phyloP scores from a whole-genome alignment of 2,888 invertebrate species.

The Lymantria dispar region DNA sequence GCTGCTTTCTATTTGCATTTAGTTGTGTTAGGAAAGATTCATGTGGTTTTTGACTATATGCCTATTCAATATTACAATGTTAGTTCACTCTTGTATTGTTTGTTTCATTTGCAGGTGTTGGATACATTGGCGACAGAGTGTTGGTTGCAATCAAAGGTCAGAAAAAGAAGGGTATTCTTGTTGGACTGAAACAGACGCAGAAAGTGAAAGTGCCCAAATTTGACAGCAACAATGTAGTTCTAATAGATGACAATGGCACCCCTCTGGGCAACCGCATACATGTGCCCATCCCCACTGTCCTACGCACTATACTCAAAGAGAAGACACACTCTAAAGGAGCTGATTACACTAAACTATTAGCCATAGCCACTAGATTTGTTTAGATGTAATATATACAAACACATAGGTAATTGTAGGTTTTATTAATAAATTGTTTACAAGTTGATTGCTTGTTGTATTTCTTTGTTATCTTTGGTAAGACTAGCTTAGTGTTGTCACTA shows the following conservation, averaged over 20 bases:
- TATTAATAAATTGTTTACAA: slow-evolving; percentile 32
- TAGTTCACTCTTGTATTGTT: neutral
- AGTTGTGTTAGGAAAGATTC: too few relatives aligned
- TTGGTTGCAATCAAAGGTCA: slow-evolving; percentile 97
- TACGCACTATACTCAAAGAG: slow-evolving; percentile 92
- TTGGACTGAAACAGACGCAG: slow-evolving; percentile 92
- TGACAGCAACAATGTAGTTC: slow-evolving; percentile 97
- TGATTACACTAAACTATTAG: slow-evolving; percentile 95
- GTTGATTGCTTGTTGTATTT: neutral
- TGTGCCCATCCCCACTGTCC: slow-evolving; percentile 95
- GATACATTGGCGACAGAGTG: slow-evolving; percentile 90
- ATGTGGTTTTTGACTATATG: too few relatives aligned
- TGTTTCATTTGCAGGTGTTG: slow-evolving; percentile 60
- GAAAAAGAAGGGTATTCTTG: slow-evolving; percentile 93
- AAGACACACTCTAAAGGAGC: slow-evolving; percentile 91
- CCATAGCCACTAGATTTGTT: slow-evolving; percentile 94
- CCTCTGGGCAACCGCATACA: slow-evolving; percentile 97
- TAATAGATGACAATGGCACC: slow-evolving; percentile 96
- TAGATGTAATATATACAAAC: slow-evolving; percentile 56
- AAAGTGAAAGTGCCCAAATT: slow-evolving; percentile 92
- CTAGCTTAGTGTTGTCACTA: too few relatives aligned
- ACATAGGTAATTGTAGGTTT: slow-evolving; percentile 36
- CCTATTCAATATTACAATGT: too few relatives aligned
- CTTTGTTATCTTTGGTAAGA: too few relatives aligned
- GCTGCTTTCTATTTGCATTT: too few relatives aligned